These are phyloP conservation scores for Raillietiella orientalis DNA, from an alignment of 2,888 invertebrate species.

Conservation along the genomic window DNA sequence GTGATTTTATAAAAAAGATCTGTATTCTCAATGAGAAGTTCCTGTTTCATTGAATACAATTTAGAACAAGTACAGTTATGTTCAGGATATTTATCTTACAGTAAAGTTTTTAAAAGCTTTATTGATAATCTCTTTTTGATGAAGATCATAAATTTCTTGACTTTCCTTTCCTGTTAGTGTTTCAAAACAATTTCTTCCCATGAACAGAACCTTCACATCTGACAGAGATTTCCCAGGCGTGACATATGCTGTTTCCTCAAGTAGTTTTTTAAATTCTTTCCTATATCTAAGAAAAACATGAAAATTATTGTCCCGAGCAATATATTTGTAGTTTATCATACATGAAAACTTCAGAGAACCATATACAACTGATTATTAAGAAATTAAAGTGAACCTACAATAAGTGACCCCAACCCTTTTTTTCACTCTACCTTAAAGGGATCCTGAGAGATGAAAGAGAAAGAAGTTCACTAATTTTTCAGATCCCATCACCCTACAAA, in stretches of 20 bases:
- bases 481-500: too few species aligned
- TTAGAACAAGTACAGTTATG: background rate
- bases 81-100: constrained; percentile 13
- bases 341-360: background rate
- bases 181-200: constrained; percentile 81
- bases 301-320: too few species aligned
- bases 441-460: constrained; percentile 16
- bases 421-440: constrained; percentile 18
- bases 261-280: constrained; percentile 64
- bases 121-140: constrained; percentile 62
- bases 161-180: constrained; percentile 62
- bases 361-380: constrained; percentile 4
- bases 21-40: constrained; percentile 63
- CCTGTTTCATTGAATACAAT: constrained; percentile 17
- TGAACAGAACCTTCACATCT: constrained; percentile 55
- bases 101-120: constrained; percentile 68
- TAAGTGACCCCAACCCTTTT: too few species aligned
- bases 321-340: too few species aligned
- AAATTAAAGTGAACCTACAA: too few species aligned
- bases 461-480: constrained; percentile 9
- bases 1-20: constrained; percentile 77
- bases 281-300: constrained; percentile 30
- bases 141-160: constrained; percentile 67
- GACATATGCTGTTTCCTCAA: constrained; percentile 77
- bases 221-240: constrained; percentile 75